Evolutionary conservation across 53 echinoderm and acorn worm genomes (phyloP).

Genomic region (Arbacia lixula): DNA sequence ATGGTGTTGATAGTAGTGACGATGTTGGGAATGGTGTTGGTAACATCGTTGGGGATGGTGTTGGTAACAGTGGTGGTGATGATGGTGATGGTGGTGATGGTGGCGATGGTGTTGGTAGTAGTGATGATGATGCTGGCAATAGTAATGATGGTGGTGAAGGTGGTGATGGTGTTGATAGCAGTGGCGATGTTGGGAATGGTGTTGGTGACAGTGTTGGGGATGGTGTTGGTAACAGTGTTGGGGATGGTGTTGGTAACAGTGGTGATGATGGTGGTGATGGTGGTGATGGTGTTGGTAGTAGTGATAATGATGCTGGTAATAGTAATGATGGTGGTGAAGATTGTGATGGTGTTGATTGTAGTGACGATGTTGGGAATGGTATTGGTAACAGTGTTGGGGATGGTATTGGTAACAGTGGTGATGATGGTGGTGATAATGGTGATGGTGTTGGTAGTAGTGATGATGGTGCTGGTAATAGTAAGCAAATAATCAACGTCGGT

Average conservation of each 20-base stretch:
- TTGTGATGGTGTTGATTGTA: not conserved
- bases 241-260: not conserved
- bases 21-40: not conserved
- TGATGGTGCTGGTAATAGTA: too few relatives aligned
- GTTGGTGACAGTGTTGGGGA: not conserved
- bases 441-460: not conserved
- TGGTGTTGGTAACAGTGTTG: slow-evolving; percentile 1
- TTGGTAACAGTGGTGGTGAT: not conserved
- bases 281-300: not conserved
- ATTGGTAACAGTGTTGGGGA: not conserved
- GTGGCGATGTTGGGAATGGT: not conserved
- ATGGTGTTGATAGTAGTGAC: not conserved
- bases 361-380: not conserved
- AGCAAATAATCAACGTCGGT: too few relatives aligned
- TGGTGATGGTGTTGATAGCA: not conserved
- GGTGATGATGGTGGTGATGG: not conserved
- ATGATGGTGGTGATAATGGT: not conserved
- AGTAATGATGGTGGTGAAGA: not conserved
- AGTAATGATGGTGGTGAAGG: slow-evolving; percentile 6
- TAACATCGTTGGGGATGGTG: not conserved
- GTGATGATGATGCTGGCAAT: slow-evolving; percentile 1
- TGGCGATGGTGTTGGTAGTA: not conserved
- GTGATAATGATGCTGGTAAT: not conserved
- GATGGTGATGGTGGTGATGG: not conserved
- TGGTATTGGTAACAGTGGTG: not conserved